These are phyloP conservation scores for Aspidiotus destructor DNA, from an alignment of 2,888 invertebrate species.

Conservation along the genomic window DNA sequence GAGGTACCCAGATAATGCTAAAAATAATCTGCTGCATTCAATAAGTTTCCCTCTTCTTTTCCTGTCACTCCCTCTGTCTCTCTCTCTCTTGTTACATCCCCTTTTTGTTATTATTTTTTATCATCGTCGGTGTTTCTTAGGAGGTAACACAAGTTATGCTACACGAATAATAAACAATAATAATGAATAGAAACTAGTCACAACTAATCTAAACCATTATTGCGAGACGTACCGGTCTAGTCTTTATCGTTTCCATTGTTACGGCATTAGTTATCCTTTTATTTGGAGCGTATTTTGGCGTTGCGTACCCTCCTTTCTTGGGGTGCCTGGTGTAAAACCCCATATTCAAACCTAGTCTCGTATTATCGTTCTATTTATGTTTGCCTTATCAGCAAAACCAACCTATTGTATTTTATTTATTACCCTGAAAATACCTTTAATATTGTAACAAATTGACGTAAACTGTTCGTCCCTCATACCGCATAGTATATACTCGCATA, in stretches of 20 bases:
- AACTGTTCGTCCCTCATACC: not conserved
- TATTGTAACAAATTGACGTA: slow-evolving; percentile 20
- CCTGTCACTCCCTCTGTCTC: not conserved
- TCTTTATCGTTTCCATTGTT: slow-evolving; percentile 30
- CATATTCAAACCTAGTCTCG: slow-evolving; percentile 1
- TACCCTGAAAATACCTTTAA: slow-evolving; percentile 33
- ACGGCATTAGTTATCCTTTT: slow-evolving; percentile 20
- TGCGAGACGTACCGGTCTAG: slow-evolving; percentile 25
- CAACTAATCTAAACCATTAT: slow-evolving; percentile 31
- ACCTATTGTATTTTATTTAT: slow-evolving; percentile 31
- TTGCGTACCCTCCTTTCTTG: slow-evolving; percentile 4
- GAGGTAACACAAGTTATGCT: not conserved
- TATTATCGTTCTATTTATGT: slow-evolving; percentile 13
- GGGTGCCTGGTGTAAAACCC: slow-evolving; percentile 7
- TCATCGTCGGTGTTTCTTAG: not conserved
- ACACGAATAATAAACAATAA: slow-evolving; percentile 16
- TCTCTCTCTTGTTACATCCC: not conserved
- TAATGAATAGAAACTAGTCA: slow-evolving; percentile 27
- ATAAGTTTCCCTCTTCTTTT: too few relatives aligned
- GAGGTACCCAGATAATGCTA: too few relatives aligned
- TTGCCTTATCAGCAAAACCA: slow-evolving; percentile 28
- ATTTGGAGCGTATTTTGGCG: slow-evolving; percentile 7
- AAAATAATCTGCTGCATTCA: too few relatives aligned
- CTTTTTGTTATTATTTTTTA: not conserved
- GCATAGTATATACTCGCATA: too few relatives aligned